Conservation (phyloP, 2,113 vertebrate species). For the Engystomops pustulosus region DNA sequence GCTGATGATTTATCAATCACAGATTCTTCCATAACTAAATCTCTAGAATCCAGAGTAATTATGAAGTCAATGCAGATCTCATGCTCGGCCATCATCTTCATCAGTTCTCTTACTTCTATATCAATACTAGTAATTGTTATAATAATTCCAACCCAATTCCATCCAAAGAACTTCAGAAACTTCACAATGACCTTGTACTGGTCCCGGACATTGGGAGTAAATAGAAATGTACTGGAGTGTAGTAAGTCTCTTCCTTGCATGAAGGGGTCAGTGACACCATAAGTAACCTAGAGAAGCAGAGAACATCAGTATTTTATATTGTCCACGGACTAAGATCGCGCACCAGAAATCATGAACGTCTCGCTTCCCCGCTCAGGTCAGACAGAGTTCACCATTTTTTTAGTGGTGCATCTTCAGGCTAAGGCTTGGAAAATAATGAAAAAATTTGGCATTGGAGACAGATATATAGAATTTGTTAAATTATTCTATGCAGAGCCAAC, state of each 20-base stretch:
- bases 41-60: neutral
- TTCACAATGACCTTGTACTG: neutral
- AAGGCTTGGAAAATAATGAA: too few relatives aligned
- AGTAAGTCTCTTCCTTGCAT: neutral
- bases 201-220: neutral
- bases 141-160: conserved; percentile 34
- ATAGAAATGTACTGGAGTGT: neutral
- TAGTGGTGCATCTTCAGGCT: too few relatives aligned
- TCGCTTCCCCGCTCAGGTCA: too few relatives aligned
- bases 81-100: too few relatives aligned
- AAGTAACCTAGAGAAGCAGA: conserved; percentile 1
- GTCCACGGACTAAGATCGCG: too few relatives aligned
- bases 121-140: neutral
- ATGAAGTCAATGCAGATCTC: conserved; percentile 11
- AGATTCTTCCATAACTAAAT: neutral
- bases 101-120: too few relatives aligned
- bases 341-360: too few relatives aligned
- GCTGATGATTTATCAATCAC: neutral
- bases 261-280: neutral
- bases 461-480: too few relatives aligned
- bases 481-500: too few relatives aligned
- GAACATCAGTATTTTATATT: too few relatives aligned
- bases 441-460: too few relatives aligned
- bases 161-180: neutral
- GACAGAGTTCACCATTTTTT: too few relatives aligned